Evolutionary conservation across 1,140 invertebrate species (phyloP), one percentile per base, ranked within the genome.

Genomic region (Solen grandis): DNA sequence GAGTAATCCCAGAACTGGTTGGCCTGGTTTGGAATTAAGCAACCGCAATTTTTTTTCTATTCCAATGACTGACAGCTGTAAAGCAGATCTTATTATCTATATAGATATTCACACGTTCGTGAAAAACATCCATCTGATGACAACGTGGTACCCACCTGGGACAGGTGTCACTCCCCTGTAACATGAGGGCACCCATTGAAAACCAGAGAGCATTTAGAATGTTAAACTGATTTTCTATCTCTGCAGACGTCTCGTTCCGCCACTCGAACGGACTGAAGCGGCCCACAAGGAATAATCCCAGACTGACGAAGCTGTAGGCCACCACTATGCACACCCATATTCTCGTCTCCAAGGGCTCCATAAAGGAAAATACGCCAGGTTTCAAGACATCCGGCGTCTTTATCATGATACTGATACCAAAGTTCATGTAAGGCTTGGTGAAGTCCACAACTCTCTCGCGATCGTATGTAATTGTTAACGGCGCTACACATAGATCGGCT

Each of bases 171-270:
- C 96, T 97, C 38, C 98, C 98, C 93, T 99, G 98, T 91, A 99
- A 97, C 97, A 99, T 98, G 90, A 99, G 97, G 36, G 98, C 97
- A 10, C 97, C 97, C 70, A 99, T 93, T 2, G 97, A 95, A 90
- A 99, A 99, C 98, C 98, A 99, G 14, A 92, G 83, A 13, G 89
- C 86, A 81, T 91, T 92, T 8, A 82, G 75, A 3, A 91, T 95
- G 84, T 95, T 98, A 93, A 99, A 99, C 92, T 99, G 97, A 54
- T 90, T 87, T 2, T 54, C 84, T 72, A 50, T 60, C 52, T 62
- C 27, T 35, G 92, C 98, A 96, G 92, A 99, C 93, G 88, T 91
- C 91, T 76, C 89, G 75, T 96, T 95, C 2, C 81, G 55, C 87
- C 87, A 88, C 73, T 90, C 88, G 54, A 83, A 87, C 1, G 88